A percentile compares a stretch with the other conserved stretches of the same genome.
Evolutionary conservation across 2,888 invertebrate genomes (phyloP).

Genomic region (Torymus tubicola): DNA sequence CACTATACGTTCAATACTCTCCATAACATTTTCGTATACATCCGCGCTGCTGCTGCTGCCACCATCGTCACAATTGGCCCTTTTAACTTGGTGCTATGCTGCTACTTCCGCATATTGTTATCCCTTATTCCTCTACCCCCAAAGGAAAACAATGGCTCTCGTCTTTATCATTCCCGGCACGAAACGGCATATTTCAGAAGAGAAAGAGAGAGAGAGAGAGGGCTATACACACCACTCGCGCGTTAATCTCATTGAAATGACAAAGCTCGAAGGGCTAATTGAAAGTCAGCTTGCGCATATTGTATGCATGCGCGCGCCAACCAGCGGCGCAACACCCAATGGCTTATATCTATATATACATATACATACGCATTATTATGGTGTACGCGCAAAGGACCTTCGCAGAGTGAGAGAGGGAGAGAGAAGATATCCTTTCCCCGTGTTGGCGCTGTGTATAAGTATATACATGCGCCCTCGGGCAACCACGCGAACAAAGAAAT

Average conservation of each 20-base stretch:
- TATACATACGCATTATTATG: background rate
- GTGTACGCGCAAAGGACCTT: too few relatives aligned
- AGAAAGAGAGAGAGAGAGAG: too few relatives aligned
- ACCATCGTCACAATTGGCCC: background rate
- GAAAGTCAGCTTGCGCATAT: conserved; percentile 29
- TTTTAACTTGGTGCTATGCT: background rate
- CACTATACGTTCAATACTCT: too few relatives aligned
- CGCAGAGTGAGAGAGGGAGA: too few relatives aligned
- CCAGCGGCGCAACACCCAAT: background rate
- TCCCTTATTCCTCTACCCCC: background rate
- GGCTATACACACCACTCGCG: background rate
- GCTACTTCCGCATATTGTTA: conserved; percentile 4
- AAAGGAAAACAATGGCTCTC: conserved; percentile 2
- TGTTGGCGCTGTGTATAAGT: too few relatives aligned
- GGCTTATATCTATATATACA: background rate
- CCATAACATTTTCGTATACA: conserved; percentile 2
- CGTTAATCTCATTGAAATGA: conserved; percentile 21
- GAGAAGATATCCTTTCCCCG: too few relatives aligned
- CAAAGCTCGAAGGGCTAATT: conserved; percentile 40
- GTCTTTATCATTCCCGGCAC: conserved; percentile 21
- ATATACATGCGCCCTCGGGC: too few relatives aligned
- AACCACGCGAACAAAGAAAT: too few relatives aligned
- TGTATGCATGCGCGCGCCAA: background rate
- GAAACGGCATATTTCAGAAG: conserved; percentile 2
- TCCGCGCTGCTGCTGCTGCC: too few relatives aligned